phyloP scores from a whole-genome alignment of 1,140 invertebrate species.

The Alviniconcha marisindica region DNA sequence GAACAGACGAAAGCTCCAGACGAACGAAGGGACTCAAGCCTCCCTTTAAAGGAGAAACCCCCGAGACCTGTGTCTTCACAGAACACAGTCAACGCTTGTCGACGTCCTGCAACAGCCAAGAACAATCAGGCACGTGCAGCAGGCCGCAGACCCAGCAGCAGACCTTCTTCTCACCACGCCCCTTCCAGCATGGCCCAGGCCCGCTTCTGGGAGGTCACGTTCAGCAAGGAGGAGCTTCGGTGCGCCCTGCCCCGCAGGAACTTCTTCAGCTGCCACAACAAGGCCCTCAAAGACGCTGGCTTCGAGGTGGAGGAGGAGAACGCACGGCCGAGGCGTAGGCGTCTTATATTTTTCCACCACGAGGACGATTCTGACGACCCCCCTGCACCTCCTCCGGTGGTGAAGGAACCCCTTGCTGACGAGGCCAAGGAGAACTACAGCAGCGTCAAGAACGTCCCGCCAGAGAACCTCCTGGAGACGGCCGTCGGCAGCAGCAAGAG shows the following conservation, averaged over 20 bases:
- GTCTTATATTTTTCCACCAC: conserved; percentile 7
- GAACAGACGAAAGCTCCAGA: not conserved
- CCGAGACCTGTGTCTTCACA: not conserved
- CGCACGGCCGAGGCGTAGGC: conserved; percentile 15
- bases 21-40: not conserved
- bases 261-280: conserved; percentile 64
- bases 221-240: conserved; percentile 59
- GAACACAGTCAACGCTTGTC: not conserved
- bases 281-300: conserved; percentile 61
- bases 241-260: conserved; percentile 60
- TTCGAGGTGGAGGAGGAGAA: conserved; percentile 49
- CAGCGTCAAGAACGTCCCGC: not conserved
- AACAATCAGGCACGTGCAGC: not conserved
- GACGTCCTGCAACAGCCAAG: not conserved
- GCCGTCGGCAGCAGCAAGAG: not conserved
- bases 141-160: not conserved
- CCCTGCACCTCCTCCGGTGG: conserved; percentile 5
- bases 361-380: conserved; percentile 10
- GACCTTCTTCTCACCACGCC: not conserved
- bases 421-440: not conserved
- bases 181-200: not conserved
- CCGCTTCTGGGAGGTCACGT: conserved; percentile 17
- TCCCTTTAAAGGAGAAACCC: not conserved
- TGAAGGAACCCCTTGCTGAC: not conserved
- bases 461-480: not conserved